Percentiles rank a stretch among this genome's conserved stretches.
Conservation (phyloP, 2,797 vertebrate species). For the Urocyon cinereoargenteus region DNA sequence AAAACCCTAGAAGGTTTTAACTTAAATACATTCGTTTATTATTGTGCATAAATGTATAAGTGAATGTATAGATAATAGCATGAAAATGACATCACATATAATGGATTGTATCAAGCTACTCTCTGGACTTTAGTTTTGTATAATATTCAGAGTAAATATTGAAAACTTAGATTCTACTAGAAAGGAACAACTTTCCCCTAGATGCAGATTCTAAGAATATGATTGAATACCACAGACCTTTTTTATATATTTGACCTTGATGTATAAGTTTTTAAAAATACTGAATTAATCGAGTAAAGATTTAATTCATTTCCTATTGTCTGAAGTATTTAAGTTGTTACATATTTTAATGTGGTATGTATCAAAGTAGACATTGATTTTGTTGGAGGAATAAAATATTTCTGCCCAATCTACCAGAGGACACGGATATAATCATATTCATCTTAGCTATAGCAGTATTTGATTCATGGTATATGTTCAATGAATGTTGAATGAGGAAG, state of each 20-base stretch:
- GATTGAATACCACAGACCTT: neutral
- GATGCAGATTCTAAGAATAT: neutral
- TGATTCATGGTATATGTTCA: too few species aligned
- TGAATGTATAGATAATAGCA: neutral
- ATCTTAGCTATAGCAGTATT: neutral
- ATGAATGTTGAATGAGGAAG: neutral
- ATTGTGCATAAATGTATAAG: neutral
- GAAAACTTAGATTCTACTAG: constrained; percentile 18
- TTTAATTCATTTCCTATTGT: neutral
- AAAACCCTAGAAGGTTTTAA: neutral
- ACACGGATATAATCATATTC: too few species aligned
- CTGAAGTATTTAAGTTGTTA: neutral
- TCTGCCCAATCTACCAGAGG: neutral
- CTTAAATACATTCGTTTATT: neutral
- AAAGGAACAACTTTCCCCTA: neutral
- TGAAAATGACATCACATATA: constrained; percentile 3
- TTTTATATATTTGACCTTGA: neutral
- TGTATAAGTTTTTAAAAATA: neutral
- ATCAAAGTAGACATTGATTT: neutral
- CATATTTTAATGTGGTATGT: neutral
- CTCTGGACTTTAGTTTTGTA: neutral
- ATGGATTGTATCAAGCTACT: neutral
- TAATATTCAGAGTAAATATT: neutral
- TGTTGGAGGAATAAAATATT: neutral
- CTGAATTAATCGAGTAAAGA: neutral